Base-by-base conservation (phyloP, 2,888 invertebrate species). In the Furcula furcula region DNA sequence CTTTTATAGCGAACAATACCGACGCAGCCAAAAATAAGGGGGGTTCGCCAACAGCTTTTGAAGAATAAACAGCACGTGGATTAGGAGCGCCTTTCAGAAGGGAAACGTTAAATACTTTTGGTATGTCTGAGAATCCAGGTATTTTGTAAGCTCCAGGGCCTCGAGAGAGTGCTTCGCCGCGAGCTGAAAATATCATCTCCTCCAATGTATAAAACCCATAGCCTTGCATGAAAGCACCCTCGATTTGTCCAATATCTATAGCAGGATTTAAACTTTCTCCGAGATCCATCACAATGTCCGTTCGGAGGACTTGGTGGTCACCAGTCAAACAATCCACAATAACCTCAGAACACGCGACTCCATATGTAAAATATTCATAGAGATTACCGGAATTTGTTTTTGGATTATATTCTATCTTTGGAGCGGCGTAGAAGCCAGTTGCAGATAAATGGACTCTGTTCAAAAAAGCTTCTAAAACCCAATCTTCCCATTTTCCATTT, bases 41-140 rank as follows among this genome's bases (percentile, higher is more conserved):
- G 0, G 98, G 98, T 76, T 98, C 98, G 0, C 98, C 98, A 9
- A 98, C 93, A 41, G 97, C 98, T 92, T 97, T 97, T 1, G 97
- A 97, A 3, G 97, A 96, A 73, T 94, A 97, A 9, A 97, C 94
- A 13, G 96, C 97, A 46, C 93, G 90, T 1, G 94, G 93, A 77
- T 97, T 97, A 1, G 94, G 91, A 18, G 93, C 92, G 4, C 94
- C 95, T 78, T 94, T 94, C 16, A 97, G 81, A 14, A 97, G 82
- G 0, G 95, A 92, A 0, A 97, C 96, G 65, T 97, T 95, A 68
- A 97, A 95, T 60, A 93, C 92, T 36, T 91, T 90, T 0, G 97
- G 97, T 60, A 96, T 94, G 68, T 97, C 95, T 12, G 92, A 91
- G 67, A 95, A 94, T 0, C 94, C 93, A 0, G 97, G 97, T 44